Evolutionary conservation across 2,113 vertebrate species (phyloP).

Genomic region (Myrmophylax atrothorax): DNA sequence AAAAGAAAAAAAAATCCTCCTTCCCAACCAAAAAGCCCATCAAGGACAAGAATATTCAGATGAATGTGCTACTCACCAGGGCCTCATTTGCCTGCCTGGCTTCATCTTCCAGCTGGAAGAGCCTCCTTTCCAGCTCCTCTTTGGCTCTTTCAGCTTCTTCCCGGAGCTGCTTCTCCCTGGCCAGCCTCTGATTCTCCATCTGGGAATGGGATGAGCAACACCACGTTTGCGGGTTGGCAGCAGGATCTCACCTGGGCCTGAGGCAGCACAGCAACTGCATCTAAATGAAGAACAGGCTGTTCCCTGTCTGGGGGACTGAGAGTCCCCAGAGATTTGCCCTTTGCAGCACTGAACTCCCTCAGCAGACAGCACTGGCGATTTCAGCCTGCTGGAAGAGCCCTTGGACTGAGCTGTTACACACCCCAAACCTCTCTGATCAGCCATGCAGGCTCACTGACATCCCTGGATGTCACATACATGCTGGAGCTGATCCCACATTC

Average conservation of each 20-base stretch:
- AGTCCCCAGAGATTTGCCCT: background rate
- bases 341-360: background rate
- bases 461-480: background rate
- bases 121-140: conserved; percentile 86
- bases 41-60: background rate
- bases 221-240: background rate
- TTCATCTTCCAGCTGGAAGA: conserved; percentile 92
- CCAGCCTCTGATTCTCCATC: conserved; percentile 90
- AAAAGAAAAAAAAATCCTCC: background rate
- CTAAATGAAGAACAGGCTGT: background rate
- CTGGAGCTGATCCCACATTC: background rate
- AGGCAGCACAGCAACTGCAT: background rate
- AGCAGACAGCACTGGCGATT: background rate
- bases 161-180: conserved; percentile 90
- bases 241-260: background rate
- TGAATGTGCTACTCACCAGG: conserved; percentile 74
- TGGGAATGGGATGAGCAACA: conserved; percentile 19
- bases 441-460: background rate
- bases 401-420: background rate
- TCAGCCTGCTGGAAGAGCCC: background rate
- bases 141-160: conserved; percentile 90
- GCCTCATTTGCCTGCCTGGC: conserved; percentile 88
- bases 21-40: background rate
- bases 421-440: background rate
- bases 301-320: background rate